These are phyloP conservation scores for Zaprionus vittiger DNA, from an alignment of 1,140 invertebrate species.

Conservation along the genomic window DNA sequence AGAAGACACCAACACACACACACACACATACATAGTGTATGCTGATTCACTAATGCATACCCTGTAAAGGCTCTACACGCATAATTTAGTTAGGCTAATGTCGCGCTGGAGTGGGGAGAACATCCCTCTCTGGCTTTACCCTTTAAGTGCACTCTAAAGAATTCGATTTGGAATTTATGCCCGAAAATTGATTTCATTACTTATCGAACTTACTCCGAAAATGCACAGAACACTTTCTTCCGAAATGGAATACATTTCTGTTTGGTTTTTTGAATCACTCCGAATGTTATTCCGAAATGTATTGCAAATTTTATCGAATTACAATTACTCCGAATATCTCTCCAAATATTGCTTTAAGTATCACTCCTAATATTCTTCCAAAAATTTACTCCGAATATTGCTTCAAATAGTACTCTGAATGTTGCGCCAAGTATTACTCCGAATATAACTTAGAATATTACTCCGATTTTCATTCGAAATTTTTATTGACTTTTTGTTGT, in stretches of 20 bases:
- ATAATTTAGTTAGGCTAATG: background rate
- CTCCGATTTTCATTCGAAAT: background rate
- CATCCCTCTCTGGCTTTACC: background rate
- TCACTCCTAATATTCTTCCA: too few species aligned
- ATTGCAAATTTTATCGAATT: too few species aligned
- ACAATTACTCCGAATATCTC: too few species aligned
- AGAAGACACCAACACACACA: background rate
- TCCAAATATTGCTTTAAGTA: too few species aligned
- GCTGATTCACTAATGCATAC: constrained; percentile 8
- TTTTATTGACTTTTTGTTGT: background rate
- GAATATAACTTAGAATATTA: background rate
- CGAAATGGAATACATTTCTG: too few species aligned
- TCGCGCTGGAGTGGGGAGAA: background rate
- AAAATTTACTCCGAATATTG: background rate
- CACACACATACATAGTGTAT: background rate
- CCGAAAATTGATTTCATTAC: constrained; percentile 1
- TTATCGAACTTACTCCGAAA: background rate
- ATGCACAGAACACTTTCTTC: background rate
- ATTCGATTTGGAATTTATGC: constrained; percentile 4
- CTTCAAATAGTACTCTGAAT: background rate
- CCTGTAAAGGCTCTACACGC: constrained; percentile 3
- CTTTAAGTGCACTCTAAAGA: background rate
- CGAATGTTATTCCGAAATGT: too few species aligned
- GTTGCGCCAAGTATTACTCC: background rate
- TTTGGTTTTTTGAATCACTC: background rate